These are phyloP conservation scores for Amphibalanus amphitrite DNA, from an alignment of 1,140 invertebrate species.

Conservation along the genomic window DNA sequence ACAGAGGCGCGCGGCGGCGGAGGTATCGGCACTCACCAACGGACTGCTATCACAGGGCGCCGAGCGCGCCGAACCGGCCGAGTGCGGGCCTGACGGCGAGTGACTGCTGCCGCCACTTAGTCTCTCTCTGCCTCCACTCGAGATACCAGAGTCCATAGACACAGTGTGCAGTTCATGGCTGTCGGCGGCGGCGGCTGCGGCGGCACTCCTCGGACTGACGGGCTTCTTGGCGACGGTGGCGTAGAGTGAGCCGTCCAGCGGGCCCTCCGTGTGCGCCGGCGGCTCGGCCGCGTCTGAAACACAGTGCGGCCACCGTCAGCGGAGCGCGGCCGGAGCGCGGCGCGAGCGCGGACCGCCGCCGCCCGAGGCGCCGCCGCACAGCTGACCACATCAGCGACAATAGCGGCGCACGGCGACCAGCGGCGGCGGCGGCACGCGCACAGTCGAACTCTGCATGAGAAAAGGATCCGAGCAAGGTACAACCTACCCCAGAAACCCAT, in stretches of 20 bases:
- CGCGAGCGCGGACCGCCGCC: too few relatives aligned
- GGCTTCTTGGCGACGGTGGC: constrained; percentile 48
- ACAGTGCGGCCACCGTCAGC: constrained; percentile 18
- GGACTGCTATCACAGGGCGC: background rate
- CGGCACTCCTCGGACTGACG: constrained; percentile 19
- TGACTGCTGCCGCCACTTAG: constrained; percentile 9
- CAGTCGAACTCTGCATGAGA: background rate
- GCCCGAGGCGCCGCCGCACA: background rate
- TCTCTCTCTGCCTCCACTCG: constrained; percentile 20
- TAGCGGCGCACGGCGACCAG: background rate
- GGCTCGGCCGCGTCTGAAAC: background rate
- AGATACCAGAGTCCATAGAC: constrained; percentile 69
- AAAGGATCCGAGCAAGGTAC: background rate
- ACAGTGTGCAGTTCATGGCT: constrained; percentile 19
- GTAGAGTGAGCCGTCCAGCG: constrained; percentile 74
- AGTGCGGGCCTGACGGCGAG: background rate
- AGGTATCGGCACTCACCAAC: background rate
- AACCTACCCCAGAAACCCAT: too few relatives aligned
- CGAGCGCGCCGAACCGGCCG: background rate
- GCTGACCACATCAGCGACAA: background rate
- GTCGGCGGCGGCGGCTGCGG: background rate
- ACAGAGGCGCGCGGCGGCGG: too few relatives aligned
- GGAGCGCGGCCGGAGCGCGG: constrained; percentile 18
- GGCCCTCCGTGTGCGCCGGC: constrained; percentile 46
- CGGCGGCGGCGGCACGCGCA: background rate